These are phyloP conservation scores for Trichechus manatus DNA, from an alignment of 2,113 vertebrate species.

Conservation along the genomic window DNA sequence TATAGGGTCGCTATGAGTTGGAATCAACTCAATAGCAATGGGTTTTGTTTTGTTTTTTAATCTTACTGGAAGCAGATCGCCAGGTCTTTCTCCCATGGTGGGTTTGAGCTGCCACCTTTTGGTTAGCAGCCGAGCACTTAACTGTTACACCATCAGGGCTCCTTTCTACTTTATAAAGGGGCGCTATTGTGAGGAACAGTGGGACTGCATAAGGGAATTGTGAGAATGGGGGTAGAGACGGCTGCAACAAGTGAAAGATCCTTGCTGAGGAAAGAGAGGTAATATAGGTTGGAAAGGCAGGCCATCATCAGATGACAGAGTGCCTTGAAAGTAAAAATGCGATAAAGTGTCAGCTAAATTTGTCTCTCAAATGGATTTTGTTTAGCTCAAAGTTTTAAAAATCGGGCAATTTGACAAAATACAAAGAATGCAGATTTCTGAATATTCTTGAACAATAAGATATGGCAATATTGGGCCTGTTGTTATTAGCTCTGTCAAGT, in stretches of 20 bases:
- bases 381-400: background rate
- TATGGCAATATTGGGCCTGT: background rate
- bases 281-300: background rate
- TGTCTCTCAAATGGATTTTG: background rate
- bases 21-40: too few species aligned
- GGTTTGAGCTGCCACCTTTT: too few species aligned
- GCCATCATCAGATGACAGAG: background rate
- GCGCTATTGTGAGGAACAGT: background rate
- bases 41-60: too few species aligned
- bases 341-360: background rate
- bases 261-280: background rate
- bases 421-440: background rate
- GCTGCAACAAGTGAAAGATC: background rate
- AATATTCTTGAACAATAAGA: background rate
- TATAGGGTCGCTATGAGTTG: too few species aligned
- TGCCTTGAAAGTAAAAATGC: background rate
- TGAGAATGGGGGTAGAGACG: background rate
- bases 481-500: background rate
- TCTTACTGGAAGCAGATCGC: too few species aligned
- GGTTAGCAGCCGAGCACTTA: too few species aligned
- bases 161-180: background rate
- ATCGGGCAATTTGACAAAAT: background rate
- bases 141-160: too few species aligned
- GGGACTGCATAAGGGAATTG: rapidly evolving
- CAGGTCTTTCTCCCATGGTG: too few species aligned